Evolutionary conservation across 1,140 invertebrate species (phyloP), one percentile per base, ranked within the genome.

Genomic region (Stegodyphus dumicola): DNA sequence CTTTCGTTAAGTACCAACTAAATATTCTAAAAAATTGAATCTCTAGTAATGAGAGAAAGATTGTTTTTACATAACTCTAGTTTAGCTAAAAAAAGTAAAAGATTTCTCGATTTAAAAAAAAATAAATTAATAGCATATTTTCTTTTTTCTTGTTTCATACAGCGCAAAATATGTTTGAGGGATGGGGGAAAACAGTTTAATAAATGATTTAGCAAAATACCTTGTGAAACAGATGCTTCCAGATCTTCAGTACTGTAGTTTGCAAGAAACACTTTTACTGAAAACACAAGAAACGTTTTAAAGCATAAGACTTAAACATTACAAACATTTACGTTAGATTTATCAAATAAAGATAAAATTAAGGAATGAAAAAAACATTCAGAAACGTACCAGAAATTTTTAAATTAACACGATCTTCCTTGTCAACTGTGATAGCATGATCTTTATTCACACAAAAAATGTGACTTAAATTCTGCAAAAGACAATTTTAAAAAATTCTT

Each of bases 371-470:
- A 60, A 10, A 60, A 60, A 60, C 9, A 60, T 10, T 60, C 15
- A 60, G 9, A 60, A 10, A 60, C 9, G 5, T 86, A 88, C 88
- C 89, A 85, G 89, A 93, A 10, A 93, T 89, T 89, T 93, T 93
- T 7, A 93, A 88, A 51, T 93, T 92, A 17, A 60, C 52, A n/a
- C 81, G 60, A 76, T 85, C 81, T 86, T 91, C 92, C 85, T 92
- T 90, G 52, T 92, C 80, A 6, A 87, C 86, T 52, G 79, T 87
- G 84, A 85, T 90, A 87, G 75, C 88, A 86, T 65, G 87, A 79
- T 76, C 88, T 87, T 87, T 88, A 89, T 77, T 88, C 87, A 77
- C 77, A 54, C 6, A 87, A 87, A 86, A 71, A 66, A 81, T 70
- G 52, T 85, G 67, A 77, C 69, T 73, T 53, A 53, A 76, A 13